Conservation (phyloP, 2,888 invertebrate species). For the Gnatocerus cornutus region DNA sequence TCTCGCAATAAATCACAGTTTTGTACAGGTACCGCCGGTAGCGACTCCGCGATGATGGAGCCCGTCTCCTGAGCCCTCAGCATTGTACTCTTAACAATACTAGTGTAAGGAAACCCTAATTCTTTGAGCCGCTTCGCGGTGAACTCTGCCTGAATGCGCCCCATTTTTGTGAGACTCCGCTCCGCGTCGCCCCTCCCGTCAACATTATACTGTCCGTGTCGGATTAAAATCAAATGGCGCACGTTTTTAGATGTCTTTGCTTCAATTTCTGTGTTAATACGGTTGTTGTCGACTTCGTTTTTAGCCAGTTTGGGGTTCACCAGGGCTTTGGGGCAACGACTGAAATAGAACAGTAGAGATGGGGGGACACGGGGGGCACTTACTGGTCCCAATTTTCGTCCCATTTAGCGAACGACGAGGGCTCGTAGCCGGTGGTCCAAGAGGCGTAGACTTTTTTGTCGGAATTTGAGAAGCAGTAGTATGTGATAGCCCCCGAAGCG, state of each 20-base stretch:
- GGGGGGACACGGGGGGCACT: constrained; percentile 52
- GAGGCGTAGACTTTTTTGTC: constrained; percentile 74
- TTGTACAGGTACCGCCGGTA: constrained; percentile 75
- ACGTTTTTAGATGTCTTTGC: constrained; percentile 77
- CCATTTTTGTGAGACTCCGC: constrained; percentile 85
- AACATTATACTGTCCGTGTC: constrained; percentile 96
- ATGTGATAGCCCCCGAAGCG: constrained; percentile 78
- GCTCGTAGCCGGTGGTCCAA: constrained; percentile 79
- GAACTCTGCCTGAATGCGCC: constrained; percentile 87
- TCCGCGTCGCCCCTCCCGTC: constrained; percentile 82
- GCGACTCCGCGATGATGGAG: constrained; percentile 82
- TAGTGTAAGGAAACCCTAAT: constrained; percentile 85
- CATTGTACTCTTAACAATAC: constrained; percentile 93
- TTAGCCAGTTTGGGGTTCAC: background rate
- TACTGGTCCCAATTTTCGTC: constrained; percentile 93
- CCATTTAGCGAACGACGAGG: constrained; percentile 81
- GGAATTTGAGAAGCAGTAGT: constrained; percentile 71
- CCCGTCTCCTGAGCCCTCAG: constrained; percentile 94
- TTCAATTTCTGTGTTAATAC: constrained; percentile 79
- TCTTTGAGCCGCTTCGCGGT: constrained; percentile 89
- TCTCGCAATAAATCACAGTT: constrained; percentile 88
- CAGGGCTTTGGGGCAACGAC: constrained; percentile 81
- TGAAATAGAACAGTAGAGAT: constrained; percentile 60
- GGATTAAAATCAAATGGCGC: constrained; percentile 90
- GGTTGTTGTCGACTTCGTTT: constrained; percentile 77